Evolutionary conservation across 1,140 invertebrate genomes (phyloP).

Genomic region (Mamestra configurata): DNA sequence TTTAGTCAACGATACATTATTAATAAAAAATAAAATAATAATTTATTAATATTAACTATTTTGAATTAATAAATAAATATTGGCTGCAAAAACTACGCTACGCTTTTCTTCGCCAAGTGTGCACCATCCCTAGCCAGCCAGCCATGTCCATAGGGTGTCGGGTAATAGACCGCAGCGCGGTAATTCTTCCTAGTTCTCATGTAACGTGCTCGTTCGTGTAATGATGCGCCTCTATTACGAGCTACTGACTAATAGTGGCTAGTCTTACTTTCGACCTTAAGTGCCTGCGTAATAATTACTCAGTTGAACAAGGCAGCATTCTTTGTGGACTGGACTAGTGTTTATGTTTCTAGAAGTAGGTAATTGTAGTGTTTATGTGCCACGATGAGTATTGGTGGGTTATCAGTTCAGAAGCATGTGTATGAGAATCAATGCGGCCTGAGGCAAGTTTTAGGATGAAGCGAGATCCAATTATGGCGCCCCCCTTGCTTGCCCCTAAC

Average conservation of each 20-base stretch:
- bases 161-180: slow-evolving; percentile 49
- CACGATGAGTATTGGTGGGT: neutral
- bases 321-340: neutral
- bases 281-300: slow-evolving; percentile 31
- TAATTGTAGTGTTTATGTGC: slow-evolving; percentile 8
- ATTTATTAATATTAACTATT: too few relatives aligned
- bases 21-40: too few relatives aligned
- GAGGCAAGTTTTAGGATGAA: too few relatives aligned
- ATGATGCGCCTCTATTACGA: slow-evolving; percentile 54
- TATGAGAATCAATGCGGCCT: too few relatives aligned
- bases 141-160: slow-evolving; percentile 19
- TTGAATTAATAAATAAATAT: too few relatives aligned
- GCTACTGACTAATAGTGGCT: slow-evolving; percentile 21
- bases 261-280: slow-evolving; percentile 38
- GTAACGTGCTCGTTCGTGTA: slow-evolving; percentile 54
- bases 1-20: too few relatives aligned
- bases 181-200: slow-evolving; percentile 60
- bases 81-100: neutral
- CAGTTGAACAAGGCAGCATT: neutral
- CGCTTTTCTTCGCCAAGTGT: neutral
- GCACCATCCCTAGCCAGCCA: neutral
- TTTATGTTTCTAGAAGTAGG: neutral
- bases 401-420: too few relatives aligned
- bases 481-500: too few relatives aligned
- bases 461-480: too few relatives aligned